Evolutionary conservation across 64 coral and sea anemone species (phyloP).

Genomic region (Anthopleura sola): DNA sequence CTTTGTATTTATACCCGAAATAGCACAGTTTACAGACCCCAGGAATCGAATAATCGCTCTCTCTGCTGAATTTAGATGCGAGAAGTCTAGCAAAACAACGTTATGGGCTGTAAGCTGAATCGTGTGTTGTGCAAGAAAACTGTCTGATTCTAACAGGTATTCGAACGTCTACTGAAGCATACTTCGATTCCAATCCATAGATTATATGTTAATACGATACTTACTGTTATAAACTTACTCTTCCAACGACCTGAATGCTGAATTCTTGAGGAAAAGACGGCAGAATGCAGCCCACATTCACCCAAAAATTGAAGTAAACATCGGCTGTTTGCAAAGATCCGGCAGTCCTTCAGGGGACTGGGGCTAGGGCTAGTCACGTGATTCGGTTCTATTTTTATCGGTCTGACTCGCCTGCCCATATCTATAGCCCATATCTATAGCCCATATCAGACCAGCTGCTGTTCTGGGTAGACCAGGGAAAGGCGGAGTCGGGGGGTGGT

Average conservation of each 20-base stretch:
- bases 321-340: not conserved
- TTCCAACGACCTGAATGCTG: not conserved
- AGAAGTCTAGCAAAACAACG: not conserved
- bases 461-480: no score
- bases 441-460: no score
- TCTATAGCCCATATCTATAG: no score
- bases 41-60: not conserved
- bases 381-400: not conserved
- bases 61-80: not conserved
- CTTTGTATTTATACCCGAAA: not conserved
- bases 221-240: constrained; percentile 2
- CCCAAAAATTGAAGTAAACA: constrained; percentile 11
- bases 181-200: not conserved
- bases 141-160: not conserved
- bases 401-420: not conserved
- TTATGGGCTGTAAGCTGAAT: constrained; percentile 9
- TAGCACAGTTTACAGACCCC: not conserved
- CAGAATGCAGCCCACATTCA: constrained; percentile 12
- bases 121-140: not conserved
- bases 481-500: no score
- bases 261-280: not conserved
- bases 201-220: not conserved
- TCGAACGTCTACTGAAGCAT: not conserved
- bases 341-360: not conserved
- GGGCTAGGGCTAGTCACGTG: not conserved